Conservation (phyloP, 2,888 invertebrate species). For the Zhuqinia jingwanae region DNA sequence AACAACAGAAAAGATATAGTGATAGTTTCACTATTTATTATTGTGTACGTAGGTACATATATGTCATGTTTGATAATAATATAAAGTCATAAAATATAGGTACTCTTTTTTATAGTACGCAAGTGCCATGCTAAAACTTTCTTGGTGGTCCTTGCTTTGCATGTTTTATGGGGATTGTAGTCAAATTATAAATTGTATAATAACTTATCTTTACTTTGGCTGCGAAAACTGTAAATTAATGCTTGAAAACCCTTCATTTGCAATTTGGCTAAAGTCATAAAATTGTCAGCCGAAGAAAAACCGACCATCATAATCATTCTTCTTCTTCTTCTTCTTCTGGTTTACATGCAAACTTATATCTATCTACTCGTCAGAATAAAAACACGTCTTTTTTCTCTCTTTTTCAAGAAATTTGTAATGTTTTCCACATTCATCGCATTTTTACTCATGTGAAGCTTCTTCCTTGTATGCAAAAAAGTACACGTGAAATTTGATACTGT, state of each 20-base stretch:
- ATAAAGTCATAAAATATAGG: not conserved
- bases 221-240: constrained; percentile 42
- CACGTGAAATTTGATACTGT: constrained; percentile 17
- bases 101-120: too few relatives aligned
- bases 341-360: too few relatives aligned
- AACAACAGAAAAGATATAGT: not conserved
- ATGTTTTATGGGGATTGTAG: constrained; percentile 31
- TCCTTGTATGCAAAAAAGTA: not conserved
- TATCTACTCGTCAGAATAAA: too few relatives aligned
- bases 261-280: constrained; percentile 55
- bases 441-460: too few relatives aligned
- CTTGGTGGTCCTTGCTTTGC: constrained; percentile 51
- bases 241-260: constrained; percentile 51
- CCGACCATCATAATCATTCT: too few relatives aligned
- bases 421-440: too few relatives aligned
- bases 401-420: not conserved
- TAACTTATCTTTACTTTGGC: constrained; percentile 14
- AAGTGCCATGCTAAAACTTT: not conserved
- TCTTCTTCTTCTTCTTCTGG: too few relatives aligned
- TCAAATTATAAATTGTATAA: not conserved
- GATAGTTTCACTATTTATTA: not conserved
- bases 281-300: constrained; percentile 15
- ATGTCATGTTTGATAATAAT: too few relatives aligned
- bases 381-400: too few relatives aligned
- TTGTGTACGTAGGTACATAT: too few relatives aligned